Evolutionary conservation across 2,888 invertebrate species (phyloP), one percentile per base, ranked within the genome.

Genomic region (Caenorhabditis uteleia): DNA sequence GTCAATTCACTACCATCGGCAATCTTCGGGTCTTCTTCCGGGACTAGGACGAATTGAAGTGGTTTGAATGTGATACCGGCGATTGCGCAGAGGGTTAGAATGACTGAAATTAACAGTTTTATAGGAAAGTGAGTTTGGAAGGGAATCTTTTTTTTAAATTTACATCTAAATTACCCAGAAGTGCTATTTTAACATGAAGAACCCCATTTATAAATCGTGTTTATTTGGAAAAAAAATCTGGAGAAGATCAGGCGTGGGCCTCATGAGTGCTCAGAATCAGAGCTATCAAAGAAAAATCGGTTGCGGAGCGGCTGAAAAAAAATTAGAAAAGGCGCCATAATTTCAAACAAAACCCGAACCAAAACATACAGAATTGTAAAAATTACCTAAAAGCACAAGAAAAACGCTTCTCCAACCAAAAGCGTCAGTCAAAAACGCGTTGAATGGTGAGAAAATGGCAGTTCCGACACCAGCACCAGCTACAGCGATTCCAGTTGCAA

Each of bases 381-480:
- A 39, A 46, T 16, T 31, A 16, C 89, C 92, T 14, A 93, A 89
- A 39, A 92, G 90, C 51, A 95, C 89, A 29, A 92, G 87, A 87
- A 94, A 89, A 1, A 94, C 90, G 14, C 91, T 91, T 70, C 91
- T 88, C 94, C 95, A 95, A 26, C 90, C 90, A 78, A 89, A 93
- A 45, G 85, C 85, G 0, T 85, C 83, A 44, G 95, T 84, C 27
- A 95, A 86, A 49, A 78, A 78, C 53, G 84, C 82, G 21, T 85
- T 84, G 18, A 87, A 71, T 2, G 86, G 86, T 6, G 95, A 91
- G 84, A 97, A 92, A 12, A 94, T 85, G 84, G 94, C 91, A 3
- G 95, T 95, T 47, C 97, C 97, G 45, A 97, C 88, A 8, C 97
- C 97, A 0, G 95, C 94, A 3, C 97, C 97, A 82, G 93, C 93